These are phyloP conservation scores for Mastigias papua DNA, from an alignment of 30 jellyfish, hydroid and myxozoan species.

Conservation along the genomic window DNA sequence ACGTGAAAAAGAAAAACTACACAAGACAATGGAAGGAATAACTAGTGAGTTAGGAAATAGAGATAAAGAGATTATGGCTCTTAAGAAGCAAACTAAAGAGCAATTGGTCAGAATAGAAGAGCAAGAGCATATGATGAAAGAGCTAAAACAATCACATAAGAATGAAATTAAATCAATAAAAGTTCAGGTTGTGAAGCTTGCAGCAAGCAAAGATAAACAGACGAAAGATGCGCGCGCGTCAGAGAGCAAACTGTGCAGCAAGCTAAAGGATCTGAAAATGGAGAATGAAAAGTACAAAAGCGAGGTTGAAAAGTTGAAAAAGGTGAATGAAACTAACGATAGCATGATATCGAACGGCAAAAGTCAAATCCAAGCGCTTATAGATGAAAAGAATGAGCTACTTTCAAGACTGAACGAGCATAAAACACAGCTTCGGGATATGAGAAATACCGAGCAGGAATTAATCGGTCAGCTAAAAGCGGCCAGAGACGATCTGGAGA, in stretches of 20 bases:
- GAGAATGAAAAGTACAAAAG: background rate
- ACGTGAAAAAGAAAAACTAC: background rate
- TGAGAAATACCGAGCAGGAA: background rate
- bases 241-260: background rate
- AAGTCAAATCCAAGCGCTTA: background rate
- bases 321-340: background rate
- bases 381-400: background rate
- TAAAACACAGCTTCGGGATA: background rate
- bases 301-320: background rate
- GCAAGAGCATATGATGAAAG: background rate
- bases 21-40: background rate
- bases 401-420: background rate
- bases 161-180: background rate
- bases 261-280: background rate
- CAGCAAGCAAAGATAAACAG: background rate
- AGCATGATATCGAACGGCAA: background rate
- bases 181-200: background rate
- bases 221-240: background rate
- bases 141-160: background rate
- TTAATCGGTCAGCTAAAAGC: background rate
- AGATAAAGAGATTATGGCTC: conserved; percentile 3
- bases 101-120: background rate
- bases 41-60: background rate
- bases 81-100: background rate
- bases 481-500: background rate